Evolutionary conservation across 2,888 invertebrate genomes (phyloP).

Genomic region (Lasioglossum marginatum): DNA sequence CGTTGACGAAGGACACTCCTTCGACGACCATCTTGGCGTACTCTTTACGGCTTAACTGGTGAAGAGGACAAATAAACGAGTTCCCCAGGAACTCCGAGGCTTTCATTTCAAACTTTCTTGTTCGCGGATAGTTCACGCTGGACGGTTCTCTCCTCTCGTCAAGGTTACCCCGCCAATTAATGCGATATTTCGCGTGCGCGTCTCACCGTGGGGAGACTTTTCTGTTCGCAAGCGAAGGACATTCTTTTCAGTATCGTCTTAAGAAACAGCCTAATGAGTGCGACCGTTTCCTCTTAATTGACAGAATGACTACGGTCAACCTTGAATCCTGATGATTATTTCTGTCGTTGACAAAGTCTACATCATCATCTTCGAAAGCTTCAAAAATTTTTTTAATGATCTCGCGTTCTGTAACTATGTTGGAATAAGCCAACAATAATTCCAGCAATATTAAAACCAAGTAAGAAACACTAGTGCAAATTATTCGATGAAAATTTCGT

Average conservation of each 20-base stretch:
- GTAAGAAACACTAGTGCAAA: too few relatives aligned
- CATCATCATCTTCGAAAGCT: neutral
- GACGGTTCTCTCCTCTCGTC: neutral
- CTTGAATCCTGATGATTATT: neutral
- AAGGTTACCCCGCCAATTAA: slow-evolving; percentile 8
- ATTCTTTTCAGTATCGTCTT: neutral
- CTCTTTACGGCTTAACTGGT: neutral
- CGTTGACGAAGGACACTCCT: neutral
- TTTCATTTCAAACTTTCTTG: neutral
- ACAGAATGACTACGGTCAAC: neutral
- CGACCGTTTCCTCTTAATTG: neutral
- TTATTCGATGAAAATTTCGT: neutral
- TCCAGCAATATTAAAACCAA: too few relatives aligned
- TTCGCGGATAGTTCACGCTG: neutral
- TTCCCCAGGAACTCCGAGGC: neutral
- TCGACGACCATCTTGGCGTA: neutral
- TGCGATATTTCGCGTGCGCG: neutral
- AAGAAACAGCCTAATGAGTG: neutral
- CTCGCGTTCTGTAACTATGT: neutral
- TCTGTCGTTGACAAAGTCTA: neutral
- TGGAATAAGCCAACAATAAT: too few relatives aligned
- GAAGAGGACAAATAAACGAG: slow-evolving; percentile 4
- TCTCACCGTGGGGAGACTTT: neutral
- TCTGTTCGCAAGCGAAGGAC: neutral
- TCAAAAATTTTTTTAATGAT: neutral